A percentile compares a stretch with the other conserved stretches of the same genome.
Conservation (phyloP, 2,113 vertebrate species). For the Isurus oxyrinchus region DNA sequence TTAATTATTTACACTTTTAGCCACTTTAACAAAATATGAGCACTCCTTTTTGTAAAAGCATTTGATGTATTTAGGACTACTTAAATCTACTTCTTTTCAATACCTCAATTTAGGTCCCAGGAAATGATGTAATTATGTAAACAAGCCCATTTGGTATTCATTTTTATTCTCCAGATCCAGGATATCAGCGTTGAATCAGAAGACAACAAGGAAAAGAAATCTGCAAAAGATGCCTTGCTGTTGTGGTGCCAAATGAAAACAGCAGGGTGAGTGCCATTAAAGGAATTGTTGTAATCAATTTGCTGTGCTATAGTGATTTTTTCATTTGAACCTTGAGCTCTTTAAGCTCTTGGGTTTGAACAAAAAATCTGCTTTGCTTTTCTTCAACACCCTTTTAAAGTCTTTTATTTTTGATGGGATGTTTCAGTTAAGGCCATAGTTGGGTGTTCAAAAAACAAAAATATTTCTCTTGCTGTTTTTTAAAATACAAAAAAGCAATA, state of each 20-base stretch:
- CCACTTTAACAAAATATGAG: not conserved
- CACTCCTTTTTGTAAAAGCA: not conserved
- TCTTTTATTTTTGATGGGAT: not conserved
- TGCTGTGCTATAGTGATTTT: not conserved
- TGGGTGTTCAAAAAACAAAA: not conserved
- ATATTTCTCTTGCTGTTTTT: not conserved
- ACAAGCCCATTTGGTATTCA: not conserved
- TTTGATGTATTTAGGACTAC: not conserved
- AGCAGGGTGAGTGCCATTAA: slow-evolving; percentile 72
- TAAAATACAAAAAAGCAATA: no score
- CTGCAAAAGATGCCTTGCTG: slow-evolving; percentile 89
- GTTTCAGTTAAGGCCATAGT: not conserved
- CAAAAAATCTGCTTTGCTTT: not conserved
- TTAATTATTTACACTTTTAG: not conserved
- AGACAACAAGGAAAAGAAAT: slow-evolving; percentile 95
- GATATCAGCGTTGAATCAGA: slow-evolving; percentile 95
- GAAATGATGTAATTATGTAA: not conserved
- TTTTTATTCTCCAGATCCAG: slow-evolving; percentile 70
- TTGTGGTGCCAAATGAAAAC: slow-evolving; percentile 99
- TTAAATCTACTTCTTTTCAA: not conserved
- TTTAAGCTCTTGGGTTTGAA: not conserved
- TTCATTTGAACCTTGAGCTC: not conserved
- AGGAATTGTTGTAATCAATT: not conserved
- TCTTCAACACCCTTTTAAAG: not conserved
- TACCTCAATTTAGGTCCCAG: not conserved